Percentiles rank a stretch among this genome's conserved stretches.
These are phyloP conservation scores for Platyscapa corneri DNA, from an alignment of 1,140 invertebrate genomes.

Conservation along the genomic window DNA sequence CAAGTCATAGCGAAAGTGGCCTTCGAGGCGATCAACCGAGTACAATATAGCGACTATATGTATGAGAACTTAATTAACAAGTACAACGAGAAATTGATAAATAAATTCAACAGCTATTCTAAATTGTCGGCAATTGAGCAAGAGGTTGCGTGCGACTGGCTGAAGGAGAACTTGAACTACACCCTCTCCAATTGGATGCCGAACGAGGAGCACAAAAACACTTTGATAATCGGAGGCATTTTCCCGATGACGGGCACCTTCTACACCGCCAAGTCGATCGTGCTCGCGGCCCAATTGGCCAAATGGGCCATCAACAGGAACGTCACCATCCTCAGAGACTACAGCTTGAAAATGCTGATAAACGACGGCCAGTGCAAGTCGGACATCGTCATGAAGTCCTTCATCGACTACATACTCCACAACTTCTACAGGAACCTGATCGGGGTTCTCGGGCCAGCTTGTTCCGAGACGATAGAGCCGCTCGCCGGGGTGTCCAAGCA, in stretches of 20 bases:
- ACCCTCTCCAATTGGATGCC: constrained; percentile 77
- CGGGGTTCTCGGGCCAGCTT: constrained; percentile 88
- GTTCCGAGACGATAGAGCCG: constrained; percentile 89
- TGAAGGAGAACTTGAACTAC: constrained; percentile 74
- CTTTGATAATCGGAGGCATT: constrained; percentile 82
- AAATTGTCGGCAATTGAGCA: constrained; percentile 64
- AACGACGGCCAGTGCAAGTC: constrained; percentile 83
- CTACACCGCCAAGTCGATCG: constrained; percentile 79
- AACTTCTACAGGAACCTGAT: constrained; percentile 76
- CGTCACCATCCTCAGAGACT: constrained; percentile 77
- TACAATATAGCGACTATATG: constrained; percentile 75
- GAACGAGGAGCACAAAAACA: constrained; percentile 72
- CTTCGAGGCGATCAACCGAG: constrained; percentile 76
- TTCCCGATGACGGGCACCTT: constrained; percentile 80
- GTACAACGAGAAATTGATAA: constrained; percentile 75
- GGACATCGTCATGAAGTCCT: constrained; percentile 85
- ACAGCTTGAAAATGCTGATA: constrained; percentile 77
- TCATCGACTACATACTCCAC: constrained; percentile 83
- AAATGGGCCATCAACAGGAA: constrained; percentile 80
- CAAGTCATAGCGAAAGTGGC: constrained; percentile 74
- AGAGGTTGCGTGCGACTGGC: constrained; percentile 82
- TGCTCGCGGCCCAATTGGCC: constrained; percentile 80
- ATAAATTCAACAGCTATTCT: constrained; percentile 64
- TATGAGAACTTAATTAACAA: constrained; percentile 76
- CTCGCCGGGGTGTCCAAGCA: constrained; percentile 87